phyloP scores from a whole-genome alignment of 2,113 vertebrate genomes.

The Verasper variegatus region DNA sequence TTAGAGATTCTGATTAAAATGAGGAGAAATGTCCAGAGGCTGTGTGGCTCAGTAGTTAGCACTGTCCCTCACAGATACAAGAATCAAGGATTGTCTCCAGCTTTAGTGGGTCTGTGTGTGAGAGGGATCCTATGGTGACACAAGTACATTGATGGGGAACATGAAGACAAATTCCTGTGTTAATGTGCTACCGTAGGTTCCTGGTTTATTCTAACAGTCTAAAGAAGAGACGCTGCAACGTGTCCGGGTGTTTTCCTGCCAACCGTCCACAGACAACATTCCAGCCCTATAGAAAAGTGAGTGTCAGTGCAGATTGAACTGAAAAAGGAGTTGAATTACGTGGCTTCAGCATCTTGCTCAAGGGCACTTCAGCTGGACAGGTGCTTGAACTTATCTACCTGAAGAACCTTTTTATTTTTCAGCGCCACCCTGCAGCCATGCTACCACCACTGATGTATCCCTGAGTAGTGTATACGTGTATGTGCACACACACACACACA shows the following conservation, averaged over 20 bases:
- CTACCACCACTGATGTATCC: background rate
- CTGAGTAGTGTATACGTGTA: slow-evolving; percentile 5
- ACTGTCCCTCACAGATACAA: background rate
- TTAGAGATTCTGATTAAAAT: slow-evolving; percentile 23
- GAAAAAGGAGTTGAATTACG: background rate
- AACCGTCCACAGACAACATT: too few species aligned
- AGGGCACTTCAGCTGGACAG: slow-evolving; percentile 15
- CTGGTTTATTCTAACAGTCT: too few species aligned
- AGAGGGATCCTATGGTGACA: background rate
- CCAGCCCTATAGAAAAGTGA: background rate
- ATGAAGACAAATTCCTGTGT: too few species aligned
- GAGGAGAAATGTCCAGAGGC: slow-evolving; percentile 1
- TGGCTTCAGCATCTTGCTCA: background rate
- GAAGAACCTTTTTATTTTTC: background rate
- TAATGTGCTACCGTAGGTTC: too few species aligned
- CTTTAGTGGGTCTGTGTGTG: background rate
- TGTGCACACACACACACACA: background rate
- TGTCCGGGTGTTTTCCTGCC: too few species aligned
- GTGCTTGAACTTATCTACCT: background rate
- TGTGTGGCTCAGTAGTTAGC: background rate
- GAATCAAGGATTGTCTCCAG: background rate
- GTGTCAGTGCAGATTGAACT: background rate
- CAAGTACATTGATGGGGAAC: too few species aligned
- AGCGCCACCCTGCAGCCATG: background rate
- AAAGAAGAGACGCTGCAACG: too few species aligned